These are phyloP conservation scores for Heterotilapia buettikoferi DNA, from an alignment of 2,113 vertebrate species.

Conservation along the genomic window DNA sequence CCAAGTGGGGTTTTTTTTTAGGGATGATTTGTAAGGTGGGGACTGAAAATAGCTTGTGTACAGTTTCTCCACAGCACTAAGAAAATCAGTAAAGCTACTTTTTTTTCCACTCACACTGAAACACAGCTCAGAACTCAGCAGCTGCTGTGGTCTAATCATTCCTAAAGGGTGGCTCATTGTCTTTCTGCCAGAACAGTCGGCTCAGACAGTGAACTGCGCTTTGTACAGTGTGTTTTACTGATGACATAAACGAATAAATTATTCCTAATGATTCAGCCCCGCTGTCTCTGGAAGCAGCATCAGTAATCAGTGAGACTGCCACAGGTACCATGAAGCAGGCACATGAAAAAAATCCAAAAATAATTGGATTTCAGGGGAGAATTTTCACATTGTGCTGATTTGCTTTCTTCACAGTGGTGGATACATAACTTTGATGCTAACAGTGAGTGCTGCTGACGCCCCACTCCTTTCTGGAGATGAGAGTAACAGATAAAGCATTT, in stretches of 20 bases:
- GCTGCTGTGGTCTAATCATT: not conserved
- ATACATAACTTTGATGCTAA: not conserved
- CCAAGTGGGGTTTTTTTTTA: not conserved
- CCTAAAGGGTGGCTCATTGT: not conserved
- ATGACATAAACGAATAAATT: not conserved
- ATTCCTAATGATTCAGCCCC: not conserved
- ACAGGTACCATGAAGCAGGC: not conserved
- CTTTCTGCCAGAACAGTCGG: not conserved
- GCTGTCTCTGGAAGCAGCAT: not conserved
- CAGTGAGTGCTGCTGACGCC: not conserved
- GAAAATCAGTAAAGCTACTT: not conserved
- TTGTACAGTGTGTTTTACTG: not conserved
- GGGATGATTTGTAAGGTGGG: not conserved
- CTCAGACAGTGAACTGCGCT: not conserved
- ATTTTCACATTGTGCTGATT: not conserved
- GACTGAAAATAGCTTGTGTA: not conserved
- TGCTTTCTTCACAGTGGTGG: not conserved
- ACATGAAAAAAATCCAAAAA: not conserved
- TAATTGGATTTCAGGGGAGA: conserved; percentile 3
- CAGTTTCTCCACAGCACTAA: not conserved
- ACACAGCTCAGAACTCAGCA: not conserved
- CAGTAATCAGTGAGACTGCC: not conserved
- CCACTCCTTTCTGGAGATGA: not conserved
- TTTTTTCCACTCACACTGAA: not conserved
- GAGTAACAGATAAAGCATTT: not conserved